Evolutionary conservation across 1,140 invertebrate species (phyloP).

Genomic region (Neotoxoptera formosana): DNA sequence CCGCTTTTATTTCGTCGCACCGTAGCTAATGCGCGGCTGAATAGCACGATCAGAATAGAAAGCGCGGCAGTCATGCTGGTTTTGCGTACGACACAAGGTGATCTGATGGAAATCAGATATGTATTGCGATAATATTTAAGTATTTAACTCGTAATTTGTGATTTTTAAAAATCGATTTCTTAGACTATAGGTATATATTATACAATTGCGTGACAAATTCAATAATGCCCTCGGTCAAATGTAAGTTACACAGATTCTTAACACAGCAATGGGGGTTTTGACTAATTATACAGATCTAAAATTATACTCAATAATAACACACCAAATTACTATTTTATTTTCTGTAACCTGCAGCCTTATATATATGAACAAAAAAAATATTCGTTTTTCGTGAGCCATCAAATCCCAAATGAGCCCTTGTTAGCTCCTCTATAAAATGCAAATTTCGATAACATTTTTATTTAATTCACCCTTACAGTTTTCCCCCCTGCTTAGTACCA

Average conservation of each 20-base stretch:
- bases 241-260: not conserved
- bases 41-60: too few species aligned
- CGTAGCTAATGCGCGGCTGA: too few species aligned
- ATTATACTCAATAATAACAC: not conserved
- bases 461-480: too few species aligned
- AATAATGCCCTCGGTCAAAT: not conserved
- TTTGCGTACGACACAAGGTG: too few species aligned
- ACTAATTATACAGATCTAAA: not conserved
- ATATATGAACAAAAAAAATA: not conserved
- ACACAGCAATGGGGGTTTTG: not conserved
- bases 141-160: not conserved
- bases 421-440: not conserved
- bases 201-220: not conserved
- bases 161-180: not conserved
- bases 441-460: not conserved
- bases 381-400: not conserved
- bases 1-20: too few species aligned
- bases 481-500: too few species aligned
- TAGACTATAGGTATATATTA: not conserved
- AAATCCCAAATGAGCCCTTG: too few species aligned
- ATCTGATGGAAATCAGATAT: too few species aligned
- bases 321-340: not conserved
- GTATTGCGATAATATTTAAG: not conserved
- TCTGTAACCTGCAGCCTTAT: not conserved
- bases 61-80: too few species aligned